These are phyloP conservation scores for Ochropleura leucogaster DNA, from an alignment of 2,888 invertebrate species.

Conservation along the genomic window DNA sequence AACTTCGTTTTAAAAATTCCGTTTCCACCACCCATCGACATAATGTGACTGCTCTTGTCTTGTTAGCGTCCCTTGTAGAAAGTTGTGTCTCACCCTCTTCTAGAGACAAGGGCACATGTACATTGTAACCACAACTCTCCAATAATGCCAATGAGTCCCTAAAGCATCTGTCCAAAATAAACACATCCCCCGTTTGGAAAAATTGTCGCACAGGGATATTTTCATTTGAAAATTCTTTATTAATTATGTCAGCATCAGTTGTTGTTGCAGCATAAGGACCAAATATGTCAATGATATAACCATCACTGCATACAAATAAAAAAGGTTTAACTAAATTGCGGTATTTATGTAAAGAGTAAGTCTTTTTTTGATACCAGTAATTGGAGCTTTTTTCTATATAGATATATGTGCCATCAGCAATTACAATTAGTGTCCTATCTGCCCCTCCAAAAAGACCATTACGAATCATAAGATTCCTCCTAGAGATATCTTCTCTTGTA, in stretches of 20 bases:
- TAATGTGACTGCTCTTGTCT: no score
- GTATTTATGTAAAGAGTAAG: no score
- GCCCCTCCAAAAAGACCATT: constrained; percentile 17
- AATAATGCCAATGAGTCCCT: constrained; percentile 11
- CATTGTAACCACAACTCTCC: background rate
- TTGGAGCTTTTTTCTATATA: no score
- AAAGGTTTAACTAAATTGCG: no score
- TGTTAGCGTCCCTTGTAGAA: background rate
- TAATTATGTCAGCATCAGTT: no score
- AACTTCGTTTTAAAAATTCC: no score
- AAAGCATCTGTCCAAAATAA: constrained; percentile 27
- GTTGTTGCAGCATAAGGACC: no score
- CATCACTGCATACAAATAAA: no score
- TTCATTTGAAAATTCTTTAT: background rate
- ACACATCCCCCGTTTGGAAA: constrained; percentile 23
- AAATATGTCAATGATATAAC: no score
- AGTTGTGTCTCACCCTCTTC: constrained; percentile 12
- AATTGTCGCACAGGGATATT: background rate
- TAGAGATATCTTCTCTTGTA: constrained; percentile 9
- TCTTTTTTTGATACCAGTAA: no score
- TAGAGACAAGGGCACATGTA: background rate
- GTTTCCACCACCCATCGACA: no score
- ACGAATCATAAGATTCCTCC: constrained; percentile 4
- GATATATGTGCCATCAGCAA: no score
- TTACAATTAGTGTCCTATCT: background rate